phyloP scores from a whole-genome alignment of 2,113 vertebrate genomes.

The Rhizomys pruinosus region DNA sequence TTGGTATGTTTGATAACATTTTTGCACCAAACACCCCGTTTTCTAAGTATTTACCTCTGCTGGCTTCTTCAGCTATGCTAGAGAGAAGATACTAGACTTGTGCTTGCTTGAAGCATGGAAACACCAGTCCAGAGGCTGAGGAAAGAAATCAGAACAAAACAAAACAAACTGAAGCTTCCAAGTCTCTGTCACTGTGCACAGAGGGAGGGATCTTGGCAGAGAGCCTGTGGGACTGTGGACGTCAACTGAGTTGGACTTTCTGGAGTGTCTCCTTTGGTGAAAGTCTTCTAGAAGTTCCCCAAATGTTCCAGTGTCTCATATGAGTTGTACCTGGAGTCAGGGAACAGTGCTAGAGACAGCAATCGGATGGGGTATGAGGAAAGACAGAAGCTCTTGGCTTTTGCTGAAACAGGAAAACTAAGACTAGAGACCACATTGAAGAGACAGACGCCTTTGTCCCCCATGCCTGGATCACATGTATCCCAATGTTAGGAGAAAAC shows the following conservation, averaged over 20 bases:
- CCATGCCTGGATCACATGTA: neutral
- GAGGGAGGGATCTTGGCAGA: neutral
- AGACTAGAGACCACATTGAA: neutral
- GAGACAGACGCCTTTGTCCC: neutral
- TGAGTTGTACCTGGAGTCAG: neutral
- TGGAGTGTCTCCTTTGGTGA: neutral
- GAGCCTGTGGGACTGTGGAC: neutral
- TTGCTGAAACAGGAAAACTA: neutral
- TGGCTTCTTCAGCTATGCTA: neutral
- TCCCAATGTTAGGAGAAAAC: neutral
- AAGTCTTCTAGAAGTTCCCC: neutral
- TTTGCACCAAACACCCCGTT: neutral
- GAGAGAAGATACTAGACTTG: neutral
- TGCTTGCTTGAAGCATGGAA: neutral
- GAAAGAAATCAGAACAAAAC: too few relatives aligned
- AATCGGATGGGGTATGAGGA: rapidly evolving
- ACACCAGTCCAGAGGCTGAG: neutral
- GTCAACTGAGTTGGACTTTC: neutral
- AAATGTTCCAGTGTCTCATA: rapidly evolving
- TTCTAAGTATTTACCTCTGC: neutral
- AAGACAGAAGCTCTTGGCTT: neutral
- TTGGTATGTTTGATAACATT: neutral
- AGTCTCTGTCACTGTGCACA: neutral
- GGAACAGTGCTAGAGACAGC: neutral
- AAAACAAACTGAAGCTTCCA: too few relatives aligned